Evolutionary conservation across 2,888 invertebrate genomes (phyloP), one percentile per base, ranked within the genome.

Genomic region (Baccha elongata): DNA sequence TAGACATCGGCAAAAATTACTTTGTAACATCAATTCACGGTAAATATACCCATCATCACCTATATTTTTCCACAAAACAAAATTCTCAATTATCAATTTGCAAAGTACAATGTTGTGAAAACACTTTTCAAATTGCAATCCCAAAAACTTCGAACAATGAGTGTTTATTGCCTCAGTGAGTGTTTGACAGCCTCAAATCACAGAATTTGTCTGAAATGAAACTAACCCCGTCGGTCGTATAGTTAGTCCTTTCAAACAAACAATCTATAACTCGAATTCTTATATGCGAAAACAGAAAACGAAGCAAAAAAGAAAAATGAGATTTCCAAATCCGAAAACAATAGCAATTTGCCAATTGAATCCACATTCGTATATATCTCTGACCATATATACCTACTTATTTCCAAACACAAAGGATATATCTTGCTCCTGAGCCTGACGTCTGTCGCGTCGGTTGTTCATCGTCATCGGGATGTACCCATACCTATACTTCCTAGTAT

Each of bases 41-140:
- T 83, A 83, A 83, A 83, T 83, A 83, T 78, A 83, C 68, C 83
- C 73, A 83, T 83, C 83, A 83, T 64, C 83, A 78, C 83, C 78
- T 78, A 44, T 78, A 44, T 44, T 60, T 35, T 62, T 13, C 6
- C 69, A 71, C 64, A 60, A 75, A 72, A 52, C 48, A n/a, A 73
- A 73, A 67, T 68, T 78, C 78, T 83, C 73, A 78, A 72, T 78
- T 78, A 78, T 64, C 78, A 73, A 78, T 78, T 83, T 78, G 55
- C 60, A 55, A 72, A 64, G 67, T 62, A 78, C 72, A 78, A 78
- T 83, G 50, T 83, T 83, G 55, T 83, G 83, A 83, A 83, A 83
- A 83, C 83, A 83, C 76, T 83, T 83, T 83, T 78, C 78, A 72
- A 78, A 78, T 78, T 78, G 72, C 83, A 73, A 68, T 72, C 76